Base-by-base conservation (phyloP, 2,797 vertebrate genomes). In the Tragelaphus eurycerus region DNA sequence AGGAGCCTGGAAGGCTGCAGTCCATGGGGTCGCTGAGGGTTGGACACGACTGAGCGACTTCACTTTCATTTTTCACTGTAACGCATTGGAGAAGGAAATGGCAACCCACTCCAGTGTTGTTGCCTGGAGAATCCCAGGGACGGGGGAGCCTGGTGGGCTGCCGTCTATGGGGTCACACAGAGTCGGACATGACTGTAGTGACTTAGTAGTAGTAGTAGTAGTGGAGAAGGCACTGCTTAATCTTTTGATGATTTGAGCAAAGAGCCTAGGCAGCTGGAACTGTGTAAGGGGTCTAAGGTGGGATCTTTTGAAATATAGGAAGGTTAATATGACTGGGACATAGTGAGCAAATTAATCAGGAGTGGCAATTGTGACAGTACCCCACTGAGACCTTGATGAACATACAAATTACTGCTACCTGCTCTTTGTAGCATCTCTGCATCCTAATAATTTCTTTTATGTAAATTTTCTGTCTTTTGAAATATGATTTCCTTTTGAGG, bases 401-500 rank as follows among this genome's bases (percentile, higher is more conserved):
- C 34, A 23, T 90, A 43, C 43, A 95, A 29, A 55, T 92, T 14
- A n/a, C 84, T 62, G 25, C 34, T 89, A 54, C 82, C 78, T 95
- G 55, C 31, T 94, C 50, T 96, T 87, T 90, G 87, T 50, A 55
- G 27, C 64, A 76, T 89, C 1, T 1, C 52, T 95, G 19, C 29
- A 16, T 86, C 29, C 88, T n/a, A 31, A 3, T 79, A 52, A 85
- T 93, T 96, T 90, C 62, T 96, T 88, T 78, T 38, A 71, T 48
- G 60, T 67, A 54, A 59, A 55, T 50, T 87, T 95, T 95, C 38
- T 89, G 7, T 54, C 43, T 95, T 94, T 94, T 92, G 54, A 93
- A 97, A 87, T 95, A 60, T 31, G 62, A 84, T 90, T 91, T 93
- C 34, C 46, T 96, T 92, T 95, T 95, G 81, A 87, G 31, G 81